These are phyloP conservation scores for Cynaeus angustus DNA, from an alignment of 2,888 invertebrate genomes.

Conservation along the genomic window DNA sequence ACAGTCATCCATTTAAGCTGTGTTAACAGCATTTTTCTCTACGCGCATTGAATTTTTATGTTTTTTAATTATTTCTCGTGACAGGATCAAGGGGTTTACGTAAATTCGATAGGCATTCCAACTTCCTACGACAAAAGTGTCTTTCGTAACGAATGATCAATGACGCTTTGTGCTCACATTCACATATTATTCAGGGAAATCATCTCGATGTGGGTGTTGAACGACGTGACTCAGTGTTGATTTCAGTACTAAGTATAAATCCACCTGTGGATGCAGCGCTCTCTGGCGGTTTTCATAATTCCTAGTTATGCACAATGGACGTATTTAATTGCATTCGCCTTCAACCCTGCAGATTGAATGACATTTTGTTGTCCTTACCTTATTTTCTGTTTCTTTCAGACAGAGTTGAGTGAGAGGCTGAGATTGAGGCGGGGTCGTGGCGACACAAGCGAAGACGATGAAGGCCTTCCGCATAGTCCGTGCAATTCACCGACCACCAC, in stretches of 20 bases:
- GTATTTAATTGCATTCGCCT: slow-evolving; percentile 19
- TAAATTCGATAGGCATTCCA: no score
- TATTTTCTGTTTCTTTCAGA: slow-evolving; percentile 71
- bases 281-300: slow-evolving; percentile 9
- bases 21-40: slow-evolving; percentile 40
- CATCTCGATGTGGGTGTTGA: slow-evolving; percentile 15
- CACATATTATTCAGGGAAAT: slow-evolving; percentile 17
- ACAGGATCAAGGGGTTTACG: no score
- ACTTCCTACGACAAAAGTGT: no score
- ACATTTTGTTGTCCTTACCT: slow-evolving; percentile 40
- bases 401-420: slow-evolving; percentile 84
- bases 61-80: slow-evolving; percentile 24
- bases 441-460: slow-evolving; percentile 82
- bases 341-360: slow-evolving; percentile 23
- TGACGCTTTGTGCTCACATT: slow-evolving; percentile 13
- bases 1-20: slow-evolving; percentile 22
- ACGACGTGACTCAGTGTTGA: slow-evolving; percentile 18
- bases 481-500: slow-evolving; percentile 78
- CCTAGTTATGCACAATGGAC: slow-evolving; percentile 15
- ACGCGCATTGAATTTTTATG: slow-evolving; percentile 34
- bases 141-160: slow-evolving; percentile 14
- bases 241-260: slow-evolving; percentile 1
- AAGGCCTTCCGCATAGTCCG: slow-evolving; percentile 84
- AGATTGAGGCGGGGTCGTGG: slow-evolving; percentile 79
- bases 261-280: slow-evolving; percentile 15